Conservation (phyloP, 92 coral and sea anemone species). For the Porites cylindrica region DNA sequence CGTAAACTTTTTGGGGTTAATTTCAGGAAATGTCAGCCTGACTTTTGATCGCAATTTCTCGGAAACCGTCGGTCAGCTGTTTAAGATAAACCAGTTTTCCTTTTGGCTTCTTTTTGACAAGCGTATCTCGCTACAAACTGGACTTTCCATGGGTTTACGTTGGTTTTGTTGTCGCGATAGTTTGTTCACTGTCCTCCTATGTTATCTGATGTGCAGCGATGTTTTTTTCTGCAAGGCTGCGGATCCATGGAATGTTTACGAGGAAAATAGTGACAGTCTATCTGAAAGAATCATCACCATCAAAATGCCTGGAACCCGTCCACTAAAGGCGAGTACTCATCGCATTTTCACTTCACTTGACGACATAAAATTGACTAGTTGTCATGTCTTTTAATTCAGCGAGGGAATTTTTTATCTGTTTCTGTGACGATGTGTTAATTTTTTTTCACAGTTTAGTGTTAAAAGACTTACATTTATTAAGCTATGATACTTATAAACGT, state of each 20-base stretch:
- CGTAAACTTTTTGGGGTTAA: not conserved
- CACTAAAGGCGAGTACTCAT: conserved; percentile 31
- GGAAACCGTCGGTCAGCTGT: not conserved
- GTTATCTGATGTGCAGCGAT: conserved; percentile 14
- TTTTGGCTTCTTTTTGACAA: not conserved
- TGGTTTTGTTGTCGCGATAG: not conserved
- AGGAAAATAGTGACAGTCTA: not conserved
- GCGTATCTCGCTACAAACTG: not conserved
- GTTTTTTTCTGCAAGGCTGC: not conserved
- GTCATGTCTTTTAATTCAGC: no score
- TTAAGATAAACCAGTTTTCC: not conserved
- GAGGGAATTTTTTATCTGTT: not conserved
- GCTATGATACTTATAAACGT: not conserved
- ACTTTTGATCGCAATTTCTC: not conserved
- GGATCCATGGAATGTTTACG: not conserved
- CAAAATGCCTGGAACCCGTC: conserved; percentile 53
- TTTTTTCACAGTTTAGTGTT: not conserved
- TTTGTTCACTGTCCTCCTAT: conserved; percentile 9
- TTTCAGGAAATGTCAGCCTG: conserved; percentile 1
- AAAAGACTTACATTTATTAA: no score
- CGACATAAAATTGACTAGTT: no score
- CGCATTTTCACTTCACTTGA: no score
- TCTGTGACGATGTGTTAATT: not conserved
- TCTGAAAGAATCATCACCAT: conserved; percentile 15
- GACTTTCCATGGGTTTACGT: conserved; percentile 10